phyloP scores from a whole-genome alignment of 1,140 invertebrate genomes.

The Physella acuta region DNA sequence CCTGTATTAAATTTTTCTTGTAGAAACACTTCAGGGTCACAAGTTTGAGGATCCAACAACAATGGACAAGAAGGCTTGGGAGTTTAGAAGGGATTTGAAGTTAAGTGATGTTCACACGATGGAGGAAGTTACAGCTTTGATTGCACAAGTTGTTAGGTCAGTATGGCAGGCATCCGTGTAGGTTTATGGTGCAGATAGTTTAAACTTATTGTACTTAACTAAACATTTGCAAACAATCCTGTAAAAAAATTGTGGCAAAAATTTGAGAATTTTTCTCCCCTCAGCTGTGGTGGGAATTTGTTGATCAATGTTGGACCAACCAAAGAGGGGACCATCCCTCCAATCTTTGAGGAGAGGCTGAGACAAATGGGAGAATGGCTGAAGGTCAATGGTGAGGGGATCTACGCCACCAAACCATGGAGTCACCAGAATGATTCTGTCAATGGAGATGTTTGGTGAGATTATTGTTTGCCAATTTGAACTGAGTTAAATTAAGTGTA shows the following conservation, averaged over 20 bases:
- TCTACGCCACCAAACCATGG: conserved; percentile 76
- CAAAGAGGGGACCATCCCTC: conserved; percentile 81
- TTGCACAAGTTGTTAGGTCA: conserved; percentile 23
- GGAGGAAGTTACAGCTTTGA: conserved; percentile 13
- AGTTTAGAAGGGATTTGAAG: conserved; percentile 2
- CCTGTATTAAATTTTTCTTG: no score
- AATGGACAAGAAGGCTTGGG: conserved; percentile 12
- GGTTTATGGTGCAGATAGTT: background rate
- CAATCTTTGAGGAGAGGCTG: conserved; percentile 88
- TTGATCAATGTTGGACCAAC: conserved; percentile 90
- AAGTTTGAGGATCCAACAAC: conserved; percentile 23
- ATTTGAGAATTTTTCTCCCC: conserved; percentile 16
- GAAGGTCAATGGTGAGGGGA: conserved; percentile 81
- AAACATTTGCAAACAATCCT: no score
- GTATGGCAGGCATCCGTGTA: background rate
- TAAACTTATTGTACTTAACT: no score
- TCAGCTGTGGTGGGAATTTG: conserved; percentile 85
- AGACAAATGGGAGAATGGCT: conserved; percentile 73
- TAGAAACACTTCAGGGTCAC: conserved; percentile 12
- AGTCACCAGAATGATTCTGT: conserved; percentile 72
- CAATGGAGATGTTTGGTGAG: conserved; percentile 65
- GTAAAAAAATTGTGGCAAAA: no score
- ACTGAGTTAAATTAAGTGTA: no score
- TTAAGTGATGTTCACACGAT: conserved; percentile 18
- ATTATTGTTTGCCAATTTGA: background rate